phyloP scores from a whole-genome alignment of 2,113 vertebrate species.

The Sula dactylatra region DNA sequence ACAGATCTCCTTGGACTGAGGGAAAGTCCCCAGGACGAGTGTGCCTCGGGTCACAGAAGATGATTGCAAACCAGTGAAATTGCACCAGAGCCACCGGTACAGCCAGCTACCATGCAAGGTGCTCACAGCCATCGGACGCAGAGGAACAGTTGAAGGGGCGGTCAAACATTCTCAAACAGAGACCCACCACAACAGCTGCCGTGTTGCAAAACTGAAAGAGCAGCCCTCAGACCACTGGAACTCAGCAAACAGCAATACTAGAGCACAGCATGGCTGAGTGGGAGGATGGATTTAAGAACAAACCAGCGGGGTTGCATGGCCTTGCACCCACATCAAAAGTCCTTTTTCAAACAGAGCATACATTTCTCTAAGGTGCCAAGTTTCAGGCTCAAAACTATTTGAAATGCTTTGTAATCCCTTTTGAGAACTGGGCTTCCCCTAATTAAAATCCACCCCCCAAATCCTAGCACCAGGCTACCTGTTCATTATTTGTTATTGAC shows the following conservation, averaged over 20 bases:
- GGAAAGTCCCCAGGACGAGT: neutral
- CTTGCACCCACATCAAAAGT: neutral
- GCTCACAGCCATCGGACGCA: neutral
- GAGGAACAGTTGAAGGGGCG: rapidly evolving
- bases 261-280: rapidly evolving
- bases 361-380: neutral
- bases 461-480: neutral
- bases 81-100: neutral
- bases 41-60: neutral
- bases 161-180: neutral
- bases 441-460: neutral
- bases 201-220: neutral
- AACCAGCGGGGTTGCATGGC: neutral
- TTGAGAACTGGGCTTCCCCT: neutral
- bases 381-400: neutral
- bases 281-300: neutral
- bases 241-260: too few species aligned
- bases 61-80: neutral
- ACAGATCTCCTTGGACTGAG: neutral
- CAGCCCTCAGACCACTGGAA: neutral
- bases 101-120: neutral
- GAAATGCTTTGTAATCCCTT: neutral
- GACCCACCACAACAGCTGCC: neutral
- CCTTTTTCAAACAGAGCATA: neutral
- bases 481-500: neutral